Conservation (phyloP, 2,113 vertebrate species). For the Jacana jacana region DNA sequence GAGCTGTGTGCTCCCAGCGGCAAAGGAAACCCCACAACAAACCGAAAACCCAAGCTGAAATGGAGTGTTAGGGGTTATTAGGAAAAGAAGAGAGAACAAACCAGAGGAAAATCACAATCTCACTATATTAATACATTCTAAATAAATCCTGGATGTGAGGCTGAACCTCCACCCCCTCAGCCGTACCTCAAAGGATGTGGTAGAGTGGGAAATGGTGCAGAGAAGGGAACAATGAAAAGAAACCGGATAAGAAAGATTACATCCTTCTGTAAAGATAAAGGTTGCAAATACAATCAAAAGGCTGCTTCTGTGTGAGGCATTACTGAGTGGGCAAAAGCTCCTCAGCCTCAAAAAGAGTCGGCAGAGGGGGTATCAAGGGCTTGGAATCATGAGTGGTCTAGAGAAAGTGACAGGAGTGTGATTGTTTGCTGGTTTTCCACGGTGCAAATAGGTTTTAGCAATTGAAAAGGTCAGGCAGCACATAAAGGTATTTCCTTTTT, state of each 20-base stretch:
- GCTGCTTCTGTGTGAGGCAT: not conserved
- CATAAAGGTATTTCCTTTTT: not conserved
- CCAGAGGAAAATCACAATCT: not conserved
- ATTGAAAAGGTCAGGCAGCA: not conserved
- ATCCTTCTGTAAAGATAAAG: not conserved
- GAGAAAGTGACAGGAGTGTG: not conserved
- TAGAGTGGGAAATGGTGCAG: not conserved
- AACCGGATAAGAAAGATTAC: not conserved
- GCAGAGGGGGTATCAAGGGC: not conserved
- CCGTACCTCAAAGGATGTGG: constrained; percentile 5
- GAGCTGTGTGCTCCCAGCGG: not conserved
- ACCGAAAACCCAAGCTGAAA: not conserved
- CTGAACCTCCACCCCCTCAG: not conserved
- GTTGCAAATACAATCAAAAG: constrained; percentile 32
- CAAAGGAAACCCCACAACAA: not conserved
- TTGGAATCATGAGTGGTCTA: not conserved
- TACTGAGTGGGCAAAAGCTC: constrained; percentile 9
- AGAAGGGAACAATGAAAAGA: not conserved
- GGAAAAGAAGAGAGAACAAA: constrained; percentile 5
- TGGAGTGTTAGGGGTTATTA: not conserved
- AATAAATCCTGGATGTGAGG: constrained; percentile 5
- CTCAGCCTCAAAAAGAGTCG: not conserved
- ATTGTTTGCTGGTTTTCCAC: not conserved
- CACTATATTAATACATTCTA: not conserved
- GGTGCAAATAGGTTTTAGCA: not conserved